These are phyloP conservation scores for Myotis myotis DNA, from an alignment of 2,797 vertebrate genomes.

Conservation along the genomic window DNA sequence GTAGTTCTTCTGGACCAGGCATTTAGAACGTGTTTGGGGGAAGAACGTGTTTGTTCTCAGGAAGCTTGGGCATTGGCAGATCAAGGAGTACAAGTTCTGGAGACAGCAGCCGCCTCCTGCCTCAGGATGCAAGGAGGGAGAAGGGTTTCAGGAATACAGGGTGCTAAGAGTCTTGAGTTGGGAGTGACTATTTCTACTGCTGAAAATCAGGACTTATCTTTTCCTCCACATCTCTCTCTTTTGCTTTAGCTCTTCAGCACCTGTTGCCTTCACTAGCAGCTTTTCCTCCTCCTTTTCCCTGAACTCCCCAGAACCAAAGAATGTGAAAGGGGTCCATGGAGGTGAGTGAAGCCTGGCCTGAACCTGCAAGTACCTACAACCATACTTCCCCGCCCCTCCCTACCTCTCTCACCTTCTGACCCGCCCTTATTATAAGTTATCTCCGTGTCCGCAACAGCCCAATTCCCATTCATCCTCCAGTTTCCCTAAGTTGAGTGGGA, in stretches of 20 bases:
- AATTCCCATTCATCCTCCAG: not conserved
- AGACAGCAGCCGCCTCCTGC: not conserved
- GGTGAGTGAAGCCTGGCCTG: conserved; percentile 74
- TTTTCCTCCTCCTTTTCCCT: conserved; percentile 71
- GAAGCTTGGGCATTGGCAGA: conserved; percentile 2
- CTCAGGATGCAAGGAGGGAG: not conserved
- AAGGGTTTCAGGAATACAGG: not conserved
- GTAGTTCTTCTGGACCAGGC: not conserved
- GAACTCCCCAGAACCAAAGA: conserved; percentile 78
- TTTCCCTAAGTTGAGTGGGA: not conserved
- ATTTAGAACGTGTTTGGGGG: conserved; percentile 27
- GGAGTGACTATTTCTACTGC: conserved; percentile 4
- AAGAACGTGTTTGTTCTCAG: not conserved
- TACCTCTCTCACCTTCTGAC: not conserved
- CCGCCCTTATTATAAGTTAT: not conserved
- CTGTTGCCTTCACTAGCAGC: conserved; percentile 73
- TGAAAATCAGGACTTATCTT: conserved; percentile 58
- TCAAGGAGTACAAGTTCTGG: conserved; percentile 41
- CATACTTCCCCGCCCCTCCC: not conserved
- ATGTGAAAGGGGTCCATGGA: conserved; percentile 83
- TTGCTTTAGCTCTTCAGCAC: conserved; percentile 74
- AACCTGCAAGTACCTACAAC: not conserved
- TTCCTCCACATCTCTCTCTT: conserved; percentile 63
- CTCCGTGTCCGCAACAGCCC: not conserved
- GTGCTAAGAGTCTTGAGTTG: conserved; percentile 9